phyloP scores from a whole-genome alignment of 1,140 invertebrate genomes.

The Oncopodura yosiiana region DNA sequence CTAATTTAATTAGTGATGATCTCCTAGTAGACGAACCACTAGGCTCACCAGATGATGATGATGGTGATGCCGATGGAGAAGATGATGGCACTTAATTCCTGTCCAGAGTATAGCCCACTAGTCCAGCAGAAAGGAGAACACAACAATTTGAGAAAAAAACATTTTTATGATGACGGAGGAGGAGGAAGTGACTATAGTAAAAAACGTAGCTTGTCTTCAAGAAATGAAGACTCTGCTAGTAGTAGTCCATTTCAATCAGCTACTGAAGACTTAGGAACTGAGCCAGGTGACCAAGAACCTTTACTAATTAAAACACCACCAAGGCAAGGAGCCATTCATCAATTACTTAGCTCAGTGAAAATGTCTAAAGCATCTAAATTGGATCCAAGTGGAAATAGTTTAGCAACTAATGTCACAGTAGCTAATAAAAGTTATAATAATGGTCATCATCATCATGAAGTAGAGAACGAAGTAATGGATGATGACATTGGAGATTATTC shows the following conservation, averaged over 20 bases:
- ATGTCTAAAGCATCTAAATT: not conserved
- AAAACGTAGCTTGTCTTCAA: too few species aligned
- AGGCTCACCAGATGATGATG: too few species aligned
- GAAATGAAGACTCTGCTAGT: conserved; percentile 21
- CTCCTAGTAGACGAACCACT: too few species aligned
- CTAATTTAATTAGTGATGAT: too few species aligned
- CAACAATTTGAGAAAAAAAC: too few species aligned
- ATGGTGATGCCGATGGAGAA: too few species aligned
- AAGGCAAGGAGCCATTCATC: conserved; percentile 15
- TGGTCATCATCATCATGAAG: not conserved
- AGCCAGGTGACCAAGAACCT: conserved; percentile 22
- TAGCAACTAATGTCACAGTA: not conserved
- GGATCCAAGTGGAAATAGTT: not conserved
- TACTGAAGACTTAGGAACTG: conserved; percentile 6
- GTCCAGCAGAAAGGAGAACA: too few species aligned
- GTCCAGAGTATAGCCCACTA: too few species aligned
- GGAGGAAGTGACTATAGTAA: not conserved
- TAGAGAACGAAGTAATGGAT: not conserved
- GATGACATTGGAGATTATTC: not conserved
- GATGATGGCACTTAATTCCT: too few species aligned
- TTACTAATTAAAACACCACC: conserved; percentile 22
- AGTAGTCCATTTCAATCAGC: conserved; percentile 33
- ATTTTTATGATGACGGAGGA: too few species aligned
- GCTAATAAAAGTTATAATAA: not conserved
- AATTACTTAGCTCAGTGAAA: conserved; percentile 9